Base-by-base conservation (phyloP, 2,888 invertebrate species). In the Eucera pruinosa region DNA sequence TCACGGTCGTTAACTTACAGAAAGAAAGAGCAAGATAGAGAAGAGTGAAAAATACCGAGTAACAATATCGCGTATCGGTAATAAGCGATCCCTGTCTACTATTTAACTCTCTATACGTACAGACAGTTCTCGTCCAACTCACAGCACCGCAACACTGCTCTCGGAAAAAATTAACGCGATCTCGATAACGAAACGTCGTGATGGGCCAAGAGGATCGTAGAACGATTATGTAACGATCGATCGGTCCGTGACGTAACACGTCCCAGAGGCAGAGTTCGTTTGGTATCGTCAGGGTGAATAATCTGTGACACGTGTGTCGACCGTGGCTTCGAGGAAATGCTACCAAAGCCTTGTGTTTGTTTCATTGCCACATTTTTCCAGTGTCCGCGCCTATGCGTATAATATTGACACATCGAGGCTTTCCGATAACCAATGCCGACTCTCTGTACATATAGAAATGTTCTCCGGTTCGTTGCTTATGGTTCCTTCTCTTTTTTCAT, bases 341-440 rank as follows among this genome's bases (percentile, higher is more conserved):
- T 5, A 4, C 5, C 5, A 18, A 5, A 23, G 47, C 18, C 25
- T 15, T 54, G 55, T 62, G 30, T 30, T 36, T 45, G 61, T 64
- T 70, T 71, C 78, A 52, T 72, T 71, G 64, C 47, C 71, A 80
- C 82, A 76, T 82, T 68, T 64, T 72, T 68, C 47, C 65, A n/a
- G 60, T 20, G 52, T 2, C 41, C 18, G 15, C 23, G 66, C 25
- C 57, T 43, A 69, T 50, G 15, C 11, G 9, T 47, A 47, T 45
- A 54, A 50, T 55, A 48, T 72, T 64, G 47, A 57, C 70, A 48
- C 23, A 30, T 57, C 67, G 60, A 66, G 55, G 43, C 74, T 78
- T 64, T 43, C 66, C 78, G 82, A 85, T 86, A 86, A 82, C 72
- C 77, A 83, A 89, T 87, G 84, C 82, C 86, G 84, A 18, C 33